phyloP scores from a whole-genome alignment of 2,797 vertebrate species.

The Strix occidentalis region DNA sequence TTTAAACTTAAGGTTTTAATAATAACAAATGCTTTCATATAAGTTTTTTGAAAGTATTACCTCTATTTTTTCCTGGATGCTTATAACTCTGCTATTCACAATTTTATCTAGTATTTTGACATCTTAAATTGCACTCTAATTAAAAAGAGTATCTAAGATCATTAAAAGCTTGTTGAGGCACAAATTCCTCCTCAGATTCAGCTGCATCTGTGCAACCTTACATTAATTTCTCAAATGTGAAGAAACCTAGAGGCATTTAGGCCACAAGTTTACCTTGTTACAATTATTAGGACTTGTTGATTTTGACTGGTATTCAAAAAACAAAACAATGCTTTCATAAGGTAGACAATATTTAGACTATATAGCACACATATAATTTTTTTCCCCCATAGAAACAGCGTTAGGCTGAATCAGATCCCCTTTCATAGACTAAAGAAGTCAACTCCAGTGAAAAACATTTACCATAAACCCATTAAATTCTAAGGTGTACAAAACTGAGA shows the following conservation, averaged over 20 bases:
- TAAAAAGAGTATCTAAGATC: neutral
- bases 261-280: neutral
- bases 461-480: neutral
- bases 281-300: neutral
- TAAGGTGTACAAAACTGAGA: neutral
- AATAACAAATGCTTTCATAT: neutral
- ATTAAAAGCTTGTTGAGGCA: neutral
- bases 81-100: neutral
- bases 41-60: neutral
- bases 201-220: neutral
- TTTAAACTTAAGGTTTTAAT: neutral
- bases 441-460: neutral
- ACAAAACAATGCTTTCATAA: neutral
- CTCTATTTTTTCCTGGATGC: neutral
- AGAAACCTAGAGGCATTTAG: neutral
- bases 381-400: neutral
- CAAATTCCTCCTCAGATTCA: neutral
- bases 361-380: accelerated
- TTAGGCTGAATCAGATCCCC: neutral
- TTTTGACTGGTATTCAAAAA: neutral
- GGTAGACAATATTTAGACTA: neutral
- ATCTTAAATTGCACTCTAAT: neutral
- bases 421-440: neutral
- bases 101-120: neutral
- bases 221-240: neutral